A percentile compares a stretch with the other conserved stretches of the same genome.
phyloP scores from a whole-genome alignment of 1,140 invertebrate species.

The Aphelenchoides avenae region DNA sequence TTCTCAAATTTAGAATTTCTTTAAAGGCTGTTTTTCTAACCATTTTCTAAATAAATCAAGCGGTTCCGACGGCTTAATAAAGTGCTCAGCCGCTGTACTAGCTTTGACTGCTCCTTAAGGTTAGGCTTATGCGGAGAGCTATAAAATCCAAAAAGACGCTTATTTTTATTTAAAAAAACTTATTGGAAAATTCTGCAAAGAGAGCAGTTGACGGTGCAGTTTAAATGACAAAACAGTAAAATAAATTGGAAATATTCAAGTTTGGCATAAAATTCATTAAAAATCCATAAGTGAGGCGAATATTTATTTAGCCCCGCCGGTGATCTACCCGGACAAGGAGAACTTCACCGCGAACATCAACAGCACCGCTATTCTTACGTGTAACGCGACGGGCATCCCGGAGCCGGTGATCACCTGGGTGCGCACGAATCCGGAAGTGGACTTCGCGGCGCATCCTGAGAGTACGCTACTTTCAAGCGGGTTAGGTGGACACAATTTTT shows the following conservation, averaged over 20 bases:
- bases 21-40: too few species aligned
- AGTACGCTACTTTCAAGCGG: conserved; percentile 29
- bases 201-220: too few species aligned
- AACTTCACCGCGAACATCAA: conserved; percentile 40
- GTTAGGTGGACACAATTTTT: conserved; percentile 2
- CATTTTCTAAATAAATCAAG: too few species aligned
- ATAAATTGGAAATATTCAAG: too few species aligned
- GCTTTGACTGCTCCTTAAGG: too few species aligned
- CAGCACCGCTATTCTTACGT: conserved; percentile 48
- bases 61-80: too few species aligned
- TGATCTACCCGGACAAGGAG: conserved; percentile 40
- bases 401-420: conserved; percentile 59
- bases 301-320: conserved; percentile 40
- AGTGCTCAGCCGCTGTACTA: too few species aligned
- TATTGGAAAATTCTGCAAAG: not conserved
- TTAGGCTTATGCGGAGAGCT: too few species aligned
- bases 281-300: not conserved
- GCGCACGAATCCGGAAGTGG: conserved; percentile 38
- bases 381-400: conserved; percentile 59
- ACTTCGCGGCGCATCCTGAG: conserved; percentile 39
- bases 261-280: too few species aligned
- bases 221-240: too few species aligned
- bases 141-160: too few species aligned
- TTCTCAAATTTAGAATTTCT: too few species aligned
- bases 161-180: conserved; percentile 12